Base-by-base conservation (phyloP, 53 echinoderm and acorn worm species). In the Echinometra lucunter region DNA sequence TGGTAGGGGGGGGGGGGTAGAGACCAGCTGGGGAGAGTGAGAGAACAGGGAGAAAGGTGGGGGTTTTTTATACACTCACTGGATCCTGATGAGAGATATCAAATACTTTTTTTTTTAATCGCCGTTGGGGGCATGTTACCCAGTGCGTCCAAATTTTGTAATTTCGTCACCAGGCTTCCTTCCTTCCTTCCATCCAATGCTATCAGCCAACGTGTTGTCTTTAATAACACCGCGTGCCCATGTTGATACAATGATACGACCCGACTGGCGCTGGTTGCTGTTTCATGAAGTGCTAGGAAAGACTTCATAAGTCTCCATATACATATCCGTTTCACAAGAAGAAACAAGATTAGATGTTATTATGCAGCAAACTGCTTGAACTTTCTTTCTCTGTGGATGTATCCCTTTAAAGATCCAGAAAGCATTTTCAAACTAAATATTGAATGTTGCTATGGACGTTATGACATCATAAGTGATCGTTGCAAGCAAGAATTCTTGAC, bases 171-270 rank as follows among this genome's bases (percentile, higher is more conserved):
- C 6, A 21, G 21, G 42, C 35, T 42, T 69, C 1, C 69, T 69
- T 11, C n/a, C n/a, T n/a, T n/a, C n/a, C n/a, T 34, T 11, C 7
- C 21, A 40, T 78, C 42, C 78, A 40, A 13, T 42, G 78, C 78
- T 40, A 21, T 78, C 42, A 78, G 32, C 78, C 78, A 78, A 78
- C 78, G 8, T 78, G 78, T 78, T 78, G 78, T 78, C 78, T 78
- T 40, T 78, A 40, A 78, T 78, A 78, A 78, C 42, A 78, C 35
- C 78, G 78, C 78, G 6, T 78, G 42, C 38, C 42, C 42, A 38
- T 78, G 42, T 78, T 38, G 78, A 78, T 44, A 40, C 78, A 78
- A 42, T 23, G 78, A 78, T 78, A 18, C 78, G 78, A 78, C 18
- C 42, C 78, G 16, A 6, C 40, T 21, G 40, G 42, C 40, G 21